These are phyloP conservation scores for Ptychobarbus kaznakovi DNA, from an alignment of 2,797 vertebrate species.

Conservation along the genomic window DNA sequence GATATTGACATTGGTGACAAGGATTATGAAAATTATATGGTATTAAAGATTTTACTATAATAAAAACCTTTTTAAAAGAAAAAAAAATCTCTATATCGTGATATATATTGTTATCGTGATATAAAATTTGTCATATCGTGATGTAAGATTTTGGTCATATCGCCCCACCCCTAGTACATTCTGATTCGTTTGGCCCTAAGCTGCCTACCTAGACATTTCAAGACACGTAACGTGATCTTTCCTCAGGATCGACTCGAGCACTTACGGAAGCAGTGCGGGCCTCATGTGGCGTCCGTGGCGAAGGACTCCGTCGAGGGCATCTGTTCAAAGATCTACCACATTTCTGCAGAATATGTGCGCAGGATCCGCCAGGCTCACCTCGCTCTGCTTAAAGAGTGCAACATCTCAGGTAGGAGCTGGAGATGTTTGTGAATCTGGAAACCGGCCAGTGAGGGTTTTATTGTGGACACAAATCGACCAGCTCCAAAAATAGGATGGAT, in stretches of 20 bases:
- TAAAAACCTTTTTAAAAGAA: no score
- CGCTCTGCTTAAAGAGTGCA: slow-evolving; percentile 89
- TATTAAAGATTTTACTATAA: no score
- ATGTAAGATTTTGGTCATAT: no score
- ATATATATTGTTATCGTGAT: no score
- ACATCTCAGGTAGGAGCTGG: slow-evolving; percentile 81
- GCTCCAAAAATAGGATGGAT: background rate
- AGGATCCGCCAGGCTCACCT: slow-evolving; percentile 91
- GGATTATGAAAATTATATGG: no score
- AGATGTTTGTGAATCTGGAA: background rate
- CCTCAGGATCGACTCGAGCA: slow-evolving; percentile 95
- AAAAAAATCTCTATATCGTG: no score
- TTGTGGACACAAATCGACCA: background rate
- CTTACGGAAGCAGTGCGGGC: slow-evolving; percentile 93
- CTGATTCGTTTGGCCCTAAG: background rate
- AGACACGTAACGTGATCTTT: background rate
- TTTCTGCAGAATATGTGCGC: slow-evolving; percentile 93
- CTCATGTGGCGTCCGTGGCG: slow-evolving; percentile 91
- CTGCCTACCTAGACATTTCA: background rate
- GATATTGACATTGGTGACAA: no score
- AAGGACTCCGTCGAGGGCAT: slow-evolving; percentile 98
- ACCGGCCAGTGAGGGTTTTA: background rate
- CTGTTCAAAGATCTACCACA: slow-evolving; percentile 97
- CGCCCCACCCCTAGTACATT: background rate
- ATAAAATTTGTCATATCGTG: no score